These are phyloP conservation scores for Kradibia gibbosae DNA, from an alignment of 1,140 invertebrate genomes.

Conservation along the genomic window DNA sequence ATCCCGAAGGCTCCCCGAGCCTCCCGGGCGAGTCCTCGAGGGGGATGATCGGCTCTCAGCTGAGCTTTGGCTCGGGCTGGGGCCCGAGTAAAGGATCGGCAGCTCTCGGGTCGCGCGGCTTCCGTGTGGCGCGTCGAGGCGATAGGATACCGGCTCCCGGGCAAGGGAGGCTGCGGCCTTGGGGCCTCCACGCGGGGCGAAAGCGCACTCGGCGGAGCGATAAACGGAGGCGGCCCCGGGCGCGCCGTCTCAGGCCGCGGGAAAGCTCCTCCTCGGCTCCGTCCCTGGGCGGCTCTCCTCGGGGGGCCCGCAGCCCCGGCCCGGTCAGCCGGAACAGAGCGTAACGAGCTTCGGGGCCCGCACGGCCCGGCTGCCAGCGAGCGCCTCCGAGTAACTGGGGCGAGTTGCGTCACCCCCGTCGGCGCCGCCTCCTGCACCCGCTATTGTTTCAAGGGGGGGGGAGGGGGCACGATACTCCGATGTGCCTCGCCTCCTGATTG, in stretches of 20 bases:
- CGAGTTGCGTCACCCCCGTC: slow-evolving; percentile 62
- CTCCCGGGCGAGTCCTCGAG: neutral
- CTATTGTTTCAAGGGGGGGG: neutral
- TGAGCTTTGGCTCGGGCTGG: slow-evolving; percentile 51
- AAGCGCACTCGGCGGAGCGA: no score
- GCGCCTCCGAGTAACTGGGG: slow-evolving; percentile 63
- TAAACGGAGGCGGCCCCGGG: no score
- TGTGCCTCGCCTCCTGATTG: slow-evolving; percentile 19
- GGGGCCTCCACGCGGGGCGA: no score
- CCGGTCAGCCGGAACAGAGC: slow-evolving; percentile 31
- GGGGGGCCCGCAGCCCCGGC: neutral
- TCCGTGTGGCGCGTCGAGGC: no score
- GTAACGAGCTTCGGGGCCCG: neutral
- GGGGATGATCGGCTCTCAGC: slow-evolving; percentile 43
- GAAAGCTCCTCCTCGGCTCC: neutral
- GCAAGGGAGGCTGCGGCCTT: no score
- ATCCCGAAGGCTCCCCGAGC: neutral
- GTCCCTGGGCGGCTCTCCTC: neutral
- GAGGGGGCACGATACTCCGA: neutral
- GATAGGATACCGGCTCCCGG: no score
- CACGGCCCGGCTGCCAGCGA: neutral
- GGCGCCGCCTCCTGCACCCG: slow-evolving; percentile 19
- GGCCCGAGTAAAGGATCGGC: no score
- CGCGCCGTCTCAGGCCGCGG: slow-evolving; percentile 23
- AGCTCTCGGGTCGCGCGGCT: no score